Evolutionary conservation across 2,797 vertebrate species (phyloP).

Genomic region (Rhyacichthys aspro): DNA sequence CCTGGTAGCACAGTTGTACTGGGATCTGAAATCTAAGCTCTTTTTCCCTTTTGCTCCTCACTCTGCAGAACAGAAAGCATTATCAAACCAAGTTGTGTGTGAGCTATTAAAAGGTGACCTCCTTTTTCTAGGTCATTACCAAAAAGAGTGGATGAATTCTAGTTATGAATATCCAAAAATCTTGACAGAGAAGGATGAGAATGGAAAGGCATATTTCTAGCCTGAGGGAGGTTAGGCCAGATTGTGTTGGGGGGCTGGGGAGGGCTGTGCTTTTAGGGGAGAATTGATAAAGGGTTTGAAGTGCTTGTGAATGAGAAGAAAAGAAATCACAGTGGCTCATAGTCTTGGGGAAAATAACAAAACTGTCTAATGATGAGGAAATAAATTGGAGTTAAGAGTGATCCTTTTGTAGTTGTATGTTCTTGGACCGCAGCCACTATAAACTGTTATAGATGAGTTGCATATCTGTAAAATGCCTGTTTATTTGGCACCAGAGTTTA

Average conservation of each 20-base stretch:
- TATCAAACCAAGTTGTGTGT: slow-evolving; percentile 67
- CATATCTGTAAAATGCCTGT: slow-evolving; percentile 22
- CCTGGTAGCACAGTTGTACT: slow-evolving; percentile 46
- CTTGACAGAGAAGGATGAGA: slow-evolving; percentile 70
- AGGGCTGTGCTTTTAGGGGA: slow-evolving; percentile 18
- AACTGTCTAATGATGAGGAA: too few relatives aligned
- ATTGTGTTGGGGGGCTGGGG: slow-evolving; percentile 20
- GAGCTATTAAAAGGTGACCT: slow-evolving; percentile 80
- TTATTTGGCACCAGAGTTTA: slow-evolving; percentile 5
- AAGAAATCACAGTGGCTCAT: slow-evolving; percentile 63
- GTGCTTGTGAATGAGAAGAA: slow-evolving; percentile 48
- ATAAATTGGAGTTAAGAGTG: slow-evolving; percentile 43
- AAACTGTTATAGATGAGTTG: slow-evolving; percentile 22
- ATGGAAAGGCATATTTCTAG: slow-evolving; percentile 64
- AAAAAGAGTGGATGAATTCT: slow-evolving; percentile 72
- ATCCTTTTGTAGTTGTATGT: slow-evolving; percentile 49
- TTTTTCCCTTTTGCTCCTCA: slow-evolving; percentile 18
- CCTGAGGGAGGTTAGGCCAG: slow-evolving; percentile 54
- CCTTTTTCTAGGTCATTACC: slow-evolving; percentile 79
- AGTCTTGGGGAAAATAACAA: slow-evolving; percentile 58
- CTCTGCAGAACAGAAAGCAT: slow-evolving; percentile 59
- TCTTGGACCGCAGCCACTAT: slow-evolving; percentile 23
- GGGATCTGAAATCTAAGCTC: slow-evolving; percentile 43
- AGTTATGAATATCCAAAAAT: slow-evolving; percentile 75
- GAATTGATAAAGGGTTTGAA: slow-evolving; percentile 52